Evolutionary conservation across 1,140 invertebrate species (phyloP), one percentile per base, ranked within the genome.

Genomic region (Alviniconcha marisindica): DNA sequence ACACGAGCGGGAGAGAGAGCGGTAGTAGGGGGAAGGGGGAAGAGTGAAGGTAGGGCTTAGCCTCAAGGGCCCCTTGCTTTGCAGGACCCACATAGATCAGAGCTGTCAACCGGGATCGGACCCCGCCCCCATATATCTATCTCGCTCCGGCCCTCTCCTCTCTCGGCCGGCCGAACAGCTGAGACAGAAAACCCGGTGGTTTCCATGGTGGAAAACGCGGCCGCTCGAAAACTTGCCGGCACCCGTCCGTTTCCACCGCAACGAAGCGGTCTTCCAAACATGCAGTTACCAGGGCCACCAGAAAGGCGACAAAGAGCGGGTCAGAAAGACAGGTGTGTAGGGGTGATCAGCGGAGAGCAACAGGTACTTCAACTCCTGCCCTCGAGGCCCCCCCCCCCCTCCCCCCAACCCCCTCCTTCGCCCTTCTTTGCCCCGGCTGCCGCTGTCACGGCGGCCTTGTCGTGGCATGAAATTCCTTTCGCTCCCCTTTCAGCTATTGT

Each of bases 401-500:
- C 73, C 73, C 40, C 38, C 38, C 38, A 1, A 33, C 71, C 36
- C 1, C 38, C 71, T 38, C 66, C 31, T 15, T 12, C 66, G 18
- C 66, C 66, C 66, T 7, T 15, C 71, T 33, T 44, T 48, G 31
- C 33, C 73, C 24, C 24, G 21, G 24, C 73, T 48, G 24, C 51
- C 40, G 73, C 73, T 76, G 51, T 48, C n/a, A 51, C 31, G n/a
- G 28, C 40, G 4, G 18, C n/a, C n/a, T n/a, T 33, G 71, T 69
- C 38, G 73, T 54, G 15, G 73, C 44, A n/a, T 14, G 73, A 76
- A n/a, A 76, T 76, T 76, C 73, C 73, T 76, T 76, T 76, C 73
- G 24, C 73, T 24, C 73, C 31, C 44, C 44, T 54, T 76, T 44
- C n/a, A n/a, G 42, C 73, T 76, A 76, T 79, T 80, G 78, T 80